Conservation (phyloP, 2,113 vertebrate genomes). For the Leptobrachium leishanense region DNA sequence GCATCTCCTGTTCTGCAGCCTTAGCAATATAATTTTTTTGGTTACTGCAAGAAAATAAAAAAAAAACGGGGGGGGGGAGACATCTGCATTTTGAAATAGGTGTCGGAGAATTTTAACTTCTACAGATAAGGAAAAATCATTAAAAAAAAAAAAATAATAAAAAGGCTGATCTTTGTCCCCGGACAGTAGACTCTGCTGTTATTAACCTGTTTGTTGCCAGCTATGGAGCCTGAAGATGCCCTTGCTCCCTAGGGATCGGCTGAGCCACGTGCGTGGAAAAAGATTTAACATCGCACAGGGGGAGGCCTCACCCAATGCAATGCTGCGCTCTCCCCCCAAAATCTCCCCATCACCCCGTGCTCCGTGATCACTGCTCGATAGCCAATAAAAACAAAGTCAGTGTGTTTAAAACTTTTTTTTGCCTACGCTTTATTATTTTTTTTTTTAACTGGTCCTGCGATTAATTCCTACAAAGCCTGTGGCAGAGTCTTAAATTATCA, state of each 20-base stretch:
- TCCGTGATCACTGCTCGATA: slow-evolving; percentile 47
- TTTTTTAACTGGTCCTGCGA: too few relatives aligned
- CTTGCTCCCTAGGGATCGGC: slow-evolving; percentile 33
- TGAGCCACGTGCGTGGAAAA: slow-evolving; percentile 38
- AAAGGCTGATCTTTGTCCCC: neutral
- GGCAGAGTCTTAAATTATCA: too few relatives aligned
- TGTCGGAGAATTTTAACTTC: neutral
- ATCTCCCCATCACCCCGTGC: slow-evolving; percentile 30
- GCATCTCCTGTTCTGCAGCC: slow-evolving; percentile 10
- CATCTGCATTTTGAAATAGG: neutral
- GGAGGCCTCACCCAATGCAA: slow-evolving; percentile 40
- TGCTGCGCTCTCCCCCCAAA: slow-evolving; percentile 36
- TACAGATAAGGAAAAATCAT: neutral
- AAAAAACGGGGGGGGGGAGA: neutral
- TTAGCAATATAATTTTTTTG: slow-evolving; percentile 9
- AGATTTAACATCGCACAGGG: slow-evolving; percentile 35
- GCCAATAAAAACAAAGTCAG: slow-evolving; percentile 49
- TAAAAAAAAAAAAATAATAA: neutral
- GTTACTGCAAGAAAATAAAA: slow-evolving; percentile 4
- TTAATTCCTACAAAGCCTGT: too few relatives aligned
- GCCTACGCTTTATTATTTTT: too few relatives aligned
- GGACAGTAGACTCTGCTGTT: slow-evolving; percentile 3
- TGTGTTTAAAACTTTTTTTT: slow-evolving; percentile 31
- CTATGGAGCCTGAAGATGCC: slow-evolving; percentile 29
- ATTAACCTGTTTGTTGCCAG: slow-evolving; percentile 32